Conservation (phyloP, 2,888 invertebrate genomes). For the Heliconius sara region DNA sequence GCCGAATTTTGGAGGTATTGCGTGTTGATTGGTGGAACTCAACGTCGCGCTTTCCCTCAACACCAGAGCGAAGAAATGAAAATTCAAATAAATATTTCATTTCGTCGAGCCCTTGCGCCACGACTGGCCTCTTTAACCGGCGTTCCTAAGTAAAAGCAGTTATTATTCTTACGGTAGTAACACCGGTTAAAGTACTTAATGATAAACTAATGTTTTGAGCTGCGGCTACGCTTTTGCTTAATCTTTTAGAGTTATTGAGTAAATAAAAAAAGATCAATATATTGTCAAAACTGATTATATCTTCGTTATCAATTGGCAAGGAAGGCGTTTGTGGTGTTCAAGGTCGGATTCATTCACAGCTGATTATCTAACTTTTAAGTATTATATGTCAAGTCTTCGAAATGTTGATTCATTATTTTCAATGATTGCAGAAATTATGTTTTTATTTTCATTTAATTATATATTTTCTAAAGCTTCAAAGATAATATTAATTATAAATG, state of each 20-base stretch:
- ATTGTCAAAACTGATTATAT: conserved; percentile 3
- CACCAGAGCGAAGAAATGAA: too few relatives aligned
- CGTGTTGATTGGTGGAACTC: too few relatives aligned
- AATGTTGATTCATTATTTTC: neutral
- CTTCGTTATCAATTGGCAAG: conserved; percentile 8
- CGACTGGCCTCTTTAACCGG: too few relatives aligned
- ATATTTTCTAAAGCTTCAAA: neutral
- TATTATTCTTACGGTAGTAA: too few relatives aligned
- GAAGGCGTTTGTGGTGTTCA: neutral
- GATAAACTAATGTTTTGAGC: too few relatives aligned
- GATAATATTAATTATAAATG: neutral
- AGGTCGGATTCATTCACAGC: conserved; percentile 13
- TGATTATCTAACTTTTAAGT: conserved; percentile 1
- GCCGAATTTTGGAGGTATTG: too few relatives aligned
- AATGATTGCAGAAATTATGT: neutral
- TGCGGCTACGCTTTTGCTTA: neutral
- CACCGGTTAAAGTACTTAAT: too few relatives aligned
- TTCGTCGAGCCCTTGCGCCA: too few relatives aligned
- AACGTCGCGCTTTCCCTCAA: too few relatives aligned
- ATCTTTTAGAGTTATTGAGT: neutral
- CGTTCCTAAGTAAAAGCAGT: too few relatives aligned
- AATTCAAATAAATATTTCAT: too few relatives aligned
- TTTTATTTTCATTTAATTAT: neutral
- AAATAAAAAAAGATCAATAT: neutral
- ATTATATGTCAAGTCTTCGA: neutral